Evolutionary conservation across 2,113 vertebrate species (phyloP).

Genomic region (Holacanthus passer): DNA sequence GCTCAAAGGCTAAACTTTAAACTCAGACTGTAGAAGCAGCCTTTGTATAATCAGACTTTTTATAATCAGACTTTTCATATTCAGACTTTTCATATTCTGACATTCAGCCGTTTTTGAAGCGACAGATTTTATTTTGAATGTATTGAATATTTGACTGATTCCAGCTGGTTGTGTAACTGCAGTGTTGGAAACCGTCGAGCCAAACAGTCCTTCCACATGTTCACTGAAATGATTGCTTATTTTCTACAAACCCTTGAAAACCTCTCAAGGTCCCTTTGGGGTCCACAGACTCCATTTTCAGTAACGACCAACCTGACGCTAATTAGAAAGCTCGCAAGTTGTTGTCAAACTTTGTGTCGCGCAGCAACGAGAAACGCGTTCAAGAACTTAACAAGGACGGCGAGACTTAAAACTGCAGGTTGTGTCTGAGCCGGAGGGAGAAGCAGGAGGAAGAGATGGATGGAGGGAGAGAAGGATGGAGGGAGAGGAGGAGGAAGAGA

Average conservation of each 20-base stretch:
- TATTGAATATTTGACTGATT: background rate
- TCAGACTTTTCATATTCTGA: background rate
- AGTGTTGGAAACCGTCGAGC: background rate
- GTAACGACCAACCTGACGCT: background rate
- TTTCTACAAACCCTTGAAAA: background rate
- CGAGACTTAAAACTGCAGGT: background rate
- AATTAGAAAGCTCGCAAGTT: slow-evolving; percentile 4
- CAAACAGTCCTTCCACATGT: background rate
- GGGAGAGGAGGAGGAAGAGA: background rate
- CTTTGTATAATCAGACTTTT: too few species aligned
- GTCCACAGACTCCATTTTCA: slow-evolving; percentile 1
- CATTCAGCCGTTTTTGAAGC: background rate
- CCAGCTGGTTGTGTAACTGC: background rate
- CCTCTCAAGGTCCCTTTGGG: background rate
- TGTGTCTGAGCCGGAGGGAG: slow-evolving; percentile 1
- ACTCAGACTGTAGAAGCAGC: too few species aligned
- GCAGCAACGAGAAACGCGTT: background rate
- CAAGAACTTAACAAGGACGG: background rate
- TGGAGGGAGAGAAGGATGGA: background rate
- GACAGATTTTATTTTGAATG: background rate
- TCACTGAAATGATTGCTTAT: background rate
- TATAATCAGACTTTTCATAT: too few species aligned
- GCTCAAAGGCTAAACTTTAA: too few species aligned
- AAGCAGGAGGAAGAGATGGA: background rate
- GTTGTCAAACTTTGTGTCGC: background rate